A percentile compares a stretch with the other conserved stretches of the same genome.
Conservation (phyloP, 2,113 vertebrate genomes). For the Sminthopsis crassicaudata region DNA sequence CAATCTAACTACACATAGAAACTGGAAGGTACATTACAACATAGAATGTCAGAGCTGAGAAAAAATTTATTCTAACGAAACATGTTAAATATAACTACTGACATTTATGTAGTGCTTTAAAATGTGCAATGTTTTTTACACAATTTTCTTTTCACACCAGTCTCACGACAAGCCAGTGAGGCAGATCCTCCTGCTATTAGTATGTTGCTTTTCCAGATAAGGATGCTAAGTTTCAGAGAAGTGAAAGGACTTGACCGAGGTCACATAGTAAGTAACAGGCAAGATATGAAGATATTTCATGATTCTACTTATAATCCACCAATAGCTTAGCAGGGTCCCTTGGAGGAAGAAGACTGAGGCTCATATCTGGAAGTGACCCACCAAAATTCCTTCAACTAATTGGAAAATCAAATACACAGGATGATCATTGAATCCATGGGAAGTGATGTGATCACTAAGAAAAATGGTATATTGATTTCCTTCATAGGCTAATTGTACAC, state of each 20-base stretch:
- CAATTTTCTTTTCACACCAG: not conserved
- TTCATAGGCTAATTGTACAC: no score
- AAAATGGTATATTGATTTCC: no score
- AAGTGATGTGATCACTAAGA: no score
- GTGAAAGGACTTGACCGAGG: not conserved
- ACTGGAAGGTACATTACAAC: not conserved
- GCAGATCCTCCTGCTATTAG: not conserved
- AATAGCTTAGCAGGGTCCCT: no score
- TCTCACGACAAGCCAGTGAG: not conserved
- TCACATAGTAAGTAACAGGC: not conserved
- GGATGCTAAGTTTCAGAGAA: not conserved
- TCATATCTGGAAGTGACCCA: no score
- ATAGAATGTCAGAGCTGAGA: not conserved
- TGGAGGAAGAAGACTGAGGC: no score
- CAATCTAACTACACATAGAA: not conserved
- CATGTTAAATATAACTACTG: not conserved
- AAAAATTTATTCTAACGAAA: not conserved
- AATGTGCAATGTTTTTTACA: not conserved
- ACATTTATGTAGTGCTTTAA: not conserved
- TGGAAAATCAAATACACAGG: no score
- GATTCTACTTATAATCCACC: not conserved
- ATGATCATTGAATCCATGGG: no score
- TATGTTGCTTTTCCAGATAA: not conserved
- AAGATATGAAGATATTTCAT: not conserved
- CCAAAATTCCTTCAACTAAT: no score